These are phyloP conservation scores for Matsumyia berberina DNA, from an alignment of 2,888 invertebrate genomes.

Conservation along the genomic window DNA sequence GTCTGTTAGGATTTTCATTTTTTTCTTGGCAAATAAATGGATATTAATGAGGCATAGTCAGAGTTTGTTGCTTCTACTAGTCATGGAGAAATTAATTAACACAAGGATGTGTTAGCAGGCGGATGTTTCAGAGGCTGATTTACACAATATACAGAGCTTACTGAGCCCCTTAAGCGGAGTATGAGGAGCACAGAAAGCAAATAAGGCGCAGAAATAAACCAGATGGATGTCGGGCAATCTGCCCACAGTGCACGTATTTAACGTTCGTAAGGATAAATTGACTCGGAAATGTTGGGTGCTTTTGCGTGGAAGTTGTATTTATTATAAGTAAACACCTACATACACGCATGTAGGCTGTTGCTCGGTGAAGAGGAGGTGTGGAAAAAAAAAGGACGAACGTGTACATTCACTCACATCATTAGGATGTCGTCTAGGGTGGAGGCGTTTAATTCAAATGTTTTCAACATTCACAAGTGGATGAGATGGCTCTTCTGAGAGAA, in stretches of 20 bases:
- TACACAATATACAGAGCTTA: background rate
- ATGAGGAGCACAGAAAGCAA: background rate
- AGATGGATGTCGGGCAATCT: slow-evolving; percentile 7
- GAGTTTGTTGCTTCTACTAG: slow-evolving; percentile 2
- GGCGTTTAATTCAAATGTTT: background rate
- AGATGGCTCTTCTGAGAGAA: background rate
- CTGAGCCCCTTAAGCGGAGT: no score
- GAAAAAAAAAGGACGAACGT: no score
- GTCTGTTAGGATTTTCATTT: no score
- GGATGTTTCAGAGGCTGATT: background rate
- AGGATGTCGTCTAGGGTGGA: background rate
- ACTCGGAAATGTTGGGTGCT: background rate
- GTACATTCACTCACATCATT: no score
- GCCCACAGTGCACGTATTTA: slow-evolving; percentile 11
- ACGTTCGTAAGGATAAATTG: background rate
- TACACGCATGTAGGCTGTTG: background rate
- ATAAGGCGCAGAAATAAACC: slow-evolving; percentile 2
- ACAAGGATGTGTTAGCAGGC: background rate
- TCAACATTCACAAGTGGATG: background rate
- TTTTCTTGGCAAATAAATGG: background rate
- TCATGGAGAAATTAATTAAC: slow-evolving; percentile 1
- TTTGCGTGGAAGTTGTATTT: background rate
- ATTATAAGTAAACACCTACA: background rate
- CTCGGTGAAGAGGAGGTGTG: no score
- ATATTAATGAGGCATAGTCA: slow-evolving; percentile 5